phyloP scores from a whole-genome alignment of 1,140 invertebrate species.

The Lysiphlebus fabarum region DNA sequence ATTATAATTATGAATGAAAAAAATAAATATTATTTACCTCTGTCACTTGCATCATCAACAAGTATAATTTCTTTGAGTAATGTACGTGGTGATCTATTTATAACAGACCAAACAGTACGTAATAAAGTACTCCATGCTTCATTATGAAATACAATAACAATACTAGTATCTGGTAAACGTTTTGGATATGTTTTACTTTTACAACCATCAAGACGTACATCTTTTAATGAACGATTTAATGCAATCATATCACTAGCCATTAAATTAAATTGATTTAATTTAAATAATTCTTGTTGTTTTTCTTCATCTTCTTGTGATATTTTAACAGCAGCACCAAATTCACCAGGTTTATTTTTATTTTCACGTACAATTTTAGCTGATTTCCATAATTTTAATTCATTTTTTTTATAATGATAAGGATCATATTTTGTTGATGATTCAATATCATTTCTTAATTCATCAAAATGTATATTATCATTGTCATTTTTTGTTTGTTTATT shows the following conservation, averaged over 20 bases:
- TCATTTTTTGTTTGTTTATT: slow-evolving; percentile 29
- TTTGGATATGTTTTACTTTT: slow-evolving; percentile 74
- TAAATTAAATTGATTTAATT: slow-evolving; percentile 97
- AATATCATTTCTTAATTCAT: slow-evolving; percentile 22
- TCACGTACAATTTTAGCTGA: slow-evolving; percentile 68
- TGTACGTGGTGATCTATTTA: slow-evolving; percentile 82
- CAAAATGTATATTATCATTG: slow-evolving; percentile 20
- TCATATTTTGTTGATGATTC: slow-evolving; percentile 23
- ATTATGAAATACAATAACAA: slow-evolving; percentile 97
- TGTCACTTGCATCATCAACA: slow-evolving; percentile 93
- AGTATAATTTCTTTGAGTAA: slow-evolving; percentile 92
- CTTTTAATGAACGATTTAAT: slow-evolving; percentile 90
- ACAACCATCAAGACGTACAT: slow-evolving; percentile 86
- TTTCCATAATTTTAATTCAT: slow-evolving; percentile 68
- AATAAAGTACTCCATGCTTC: slow-evolving; percentile 96
- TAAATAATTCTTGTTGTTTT: slow-evolving; percentile 92
- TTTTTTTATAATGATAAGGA: slow-evolving; percentile 37
- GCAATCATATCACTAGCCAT: slow-evolving; percentile 97
- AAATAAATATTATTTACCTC: too few species aligned
- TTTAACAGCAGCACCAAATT: slow-evolving; percentile 83
- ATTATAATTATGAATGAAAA: too few species aligned
- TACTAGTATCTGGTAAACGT: slow-evolving; percentile 81
- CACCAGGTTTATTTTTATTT: slow-evolving; percentile 72
- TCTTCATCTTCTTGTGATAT: slow-evolving; percentile 81
- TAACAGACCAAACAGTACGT: slow-evolving; percentile 94